These are phyloP conservation scores for Ecliptopera silaceata DNA, from an alignment of 2,888 invertebrate species.

Conservation along the genomic window DNA sequence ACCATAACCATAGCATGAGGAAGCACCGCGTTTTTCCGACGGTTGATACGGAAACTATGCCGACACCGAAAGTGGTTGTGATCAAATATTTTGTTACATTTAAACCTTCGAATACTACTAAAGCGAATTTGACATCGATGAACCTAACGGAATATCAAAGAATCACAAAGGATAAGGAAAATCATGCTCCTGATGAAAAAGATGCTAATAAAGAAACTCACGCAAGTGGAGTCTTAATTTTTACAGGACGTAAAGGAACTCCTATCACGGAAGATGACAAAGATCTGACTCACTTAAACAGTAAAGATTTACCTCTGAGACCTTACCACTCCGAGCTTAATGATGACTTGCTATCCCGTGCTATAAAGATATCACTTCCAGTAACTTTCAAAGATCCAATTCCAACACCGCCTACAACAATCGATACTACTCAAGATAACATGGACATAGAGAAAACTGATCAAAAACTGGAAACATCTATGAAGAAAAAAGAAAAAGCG, in stretches of 20 bases:
- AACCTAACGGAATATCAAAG: background rate
- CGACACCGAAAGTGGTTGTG: background rate
- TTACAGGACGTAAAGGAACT: background rate
- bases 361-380: slow-evolving; percentile 19
- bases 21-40: background rate
- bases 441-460: background rate
- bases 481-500: background rate
- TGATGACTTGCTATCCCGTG: slow-evolving; percentile 13
- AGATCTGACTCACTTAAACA: background rate
- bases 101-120: background rate
- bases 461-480: background rate
- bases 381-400: slow-evolving; percentile 16
- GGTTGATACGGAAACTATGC: background rate
- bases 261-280: background rate
- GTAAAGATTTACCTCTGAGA: background rate
- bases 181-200: background rate
- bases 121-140: background rate
- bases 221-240: background rate
- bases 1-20: background rate
- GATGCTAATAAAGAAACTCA: background rate
- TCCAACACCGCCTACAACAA: slow-evolving; percentile 1
- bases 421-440: background rate
- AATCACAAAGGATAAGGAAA: background rate
- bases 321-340: slow-evolving; percentile 9
- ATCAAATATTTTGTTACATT: slow-evolving; percentile 18